Evolutionary conservation across 2,797 vertebrate species (phyloP).

Genomic region (Eptatretus atami): DNA sequence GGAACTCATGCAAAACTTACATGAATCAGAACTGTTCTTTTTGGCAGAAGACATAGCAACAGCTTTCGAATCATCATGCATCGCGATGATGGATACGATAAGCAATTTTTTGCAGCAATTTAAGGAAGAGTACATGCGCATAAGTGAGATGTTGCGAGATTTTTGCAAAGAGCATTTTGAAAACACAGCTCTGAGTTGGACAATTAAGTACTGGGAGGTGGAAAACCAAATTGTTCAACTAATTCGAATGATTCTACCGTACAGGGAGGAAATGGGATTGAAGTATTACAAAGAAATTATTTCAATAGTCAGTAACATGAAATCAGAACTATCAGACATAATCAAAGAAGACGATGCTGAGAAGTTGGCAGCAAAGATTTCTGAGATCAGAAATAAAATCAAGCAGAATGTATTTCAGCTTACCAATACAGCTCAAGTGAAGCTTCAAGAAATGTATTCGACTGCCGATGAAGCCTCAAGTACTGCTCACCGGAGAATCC

Average conservation of each 20-base stretch:
- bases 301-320: neutral
- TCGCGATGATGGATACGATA: no score
- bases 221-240: neutral
- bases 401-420: neutral
- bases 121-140: no score
- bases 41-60: no score
- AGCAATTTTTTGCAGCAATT: no score
- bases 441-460: neutral
- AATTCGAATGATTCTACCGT: neutral
- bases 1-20: no score
- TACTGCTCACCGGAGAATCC: neutral
- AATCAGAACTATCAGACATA: neutral
- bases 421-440: neutral
- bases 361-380: neutral
- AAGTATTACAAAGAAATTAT: conserved; percentile 1
- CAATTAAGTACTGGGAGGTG: conserved; percentile 2
- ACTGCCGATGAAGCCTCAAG: neutral
- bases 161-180: neutral
- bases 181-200: neutral
- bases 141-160: neutral
- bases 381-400: neutral
- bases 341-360: neutral
- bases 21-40: no score
- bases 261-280: neutral
- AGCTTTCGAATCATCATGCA: no score